A percentile compares a stretch with the other conserved stretches of the same genome.
Evolutionary conservation across 2,888 invertebrate species (phyloP).

Genomic region (Panzeria rudis): DNA sequence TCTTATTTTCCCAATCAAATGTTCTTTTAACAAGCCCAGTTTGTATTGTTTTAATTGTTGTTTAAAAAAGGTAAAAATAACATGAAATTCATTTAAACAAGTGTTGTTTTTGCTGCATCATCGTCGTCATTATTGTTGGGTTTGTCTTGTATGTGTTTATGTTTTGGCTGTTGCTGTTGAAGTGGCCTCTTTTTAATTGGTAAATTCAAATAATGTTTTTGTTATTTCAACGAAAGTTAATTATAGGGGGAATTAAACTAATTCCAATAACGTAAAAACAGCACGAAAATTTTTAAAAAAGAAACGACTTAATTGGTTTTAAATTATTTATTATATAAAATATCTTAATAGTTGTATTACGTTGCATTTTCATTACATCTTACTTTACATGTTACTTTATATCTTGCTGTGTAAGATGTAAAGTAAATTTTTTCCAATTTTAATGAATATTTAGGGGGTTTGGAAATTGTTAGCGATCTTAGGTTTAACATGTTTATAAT

Average conservation of each 20-base stretch:
- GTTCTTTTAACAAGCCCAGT: constrained; percentile 71
- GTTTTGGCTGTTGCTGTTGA: constrained; percentile 45
- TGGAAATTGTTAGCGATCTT: too few species aligned
- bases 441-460: too few species aligned
- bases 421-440: not conserved
- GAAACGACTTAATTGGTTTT: constrained; percentile 35
- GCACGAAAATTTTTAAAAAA: constrained; percentile 20
- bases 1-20: constrained; percentile 63
- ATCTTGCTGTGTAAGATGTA: not conserved
- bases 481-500: too few species aligned
- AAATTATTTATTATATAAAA: constrained; percentile 11
- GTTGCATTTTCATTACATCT: not conserved
- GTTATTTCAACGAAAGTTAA: constrained; percentile 48
- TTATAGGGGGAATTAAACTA: constrained; percentile 44
- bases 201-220: constrained; percentile 47
- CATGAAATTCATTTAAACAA: constrained; percentile 32
- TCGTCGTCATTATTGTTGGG: constrained; percentile 52
- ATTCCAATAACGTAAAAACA: constrained; percentile 29
- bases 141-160: constrained; percentile 15
- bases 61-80: constrained; percentile 43
- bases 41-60: constrained; percentile 51
- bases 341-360: not conserved
- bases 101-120: constrained; percentile 61
- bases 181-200: constrained; percentile 69
- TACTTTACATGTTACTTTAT: too few species aligned